A percentile compares a stretch with the other conserved stretches of the same genome.
phyloP scores from a whole-genome alignment of 1,140 invertebrate genomes.

The Drosophila jambulina region DNA sequence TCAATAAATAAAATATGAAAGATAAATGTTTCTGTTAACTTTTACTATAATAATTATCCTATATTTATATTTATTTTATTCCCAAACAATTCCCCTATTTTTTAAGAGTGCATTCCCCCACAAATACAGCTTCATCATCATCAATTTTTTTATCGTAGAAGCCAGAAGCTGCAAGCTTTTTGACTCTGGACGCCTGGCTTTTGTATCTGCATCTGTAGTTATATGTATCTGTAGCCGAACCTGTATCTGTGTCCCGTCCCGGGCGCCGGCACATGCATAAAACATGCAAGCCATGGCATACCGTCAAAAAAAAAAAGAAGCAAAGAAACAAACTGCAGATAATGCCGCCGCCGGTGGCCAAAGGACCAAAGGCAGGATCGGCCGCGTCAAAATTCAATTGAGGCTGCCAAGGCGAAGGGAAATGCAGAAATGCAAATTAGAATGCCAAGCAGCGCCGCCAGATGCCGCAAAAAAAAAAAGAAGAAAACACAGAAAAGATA shows the following conservation, averaged over 20 bases:
- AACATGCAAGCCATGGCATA: conserved; percentile 51
- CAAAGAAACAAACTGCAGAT: conserved; percentile 21
- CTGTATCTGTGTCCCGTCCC: conserved; percentile 33
- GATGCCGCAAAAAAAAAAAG: conserved; percentile 5
- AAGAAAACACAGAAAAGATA: conserved; percentile 10
- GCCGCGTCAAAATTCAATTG: conserved; percentile 80
- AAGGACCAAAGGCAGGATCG: conserved; percentile 41
- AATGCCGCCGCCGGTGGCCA: conserved; percentile 46
- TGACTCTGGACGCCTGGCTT: conserved; percentile 19
- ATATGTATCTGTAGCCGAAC: conserved; percentile 23
- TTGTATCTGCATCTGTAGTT: conserved; percentile 21
- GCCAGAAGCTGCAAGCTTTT: conserved; percentile 12
- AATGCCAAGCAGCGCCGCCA: conserved; percentile 41
- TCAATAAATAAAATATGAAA: neutral
- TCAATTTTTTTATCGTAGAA: conserved; percentile 51
- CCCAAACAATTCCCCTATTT: fast-evolving
- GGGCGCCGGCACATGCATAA: conserved; percentile 63
- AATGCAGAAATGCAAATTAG: conserved; percentile 72
- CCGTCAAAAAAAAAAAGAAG: conserved; percentile 28
- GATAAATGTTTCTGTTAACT: neutral
- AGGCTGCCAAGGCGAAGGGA: conserved; percentile 41
- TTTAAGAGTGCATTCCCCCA: neutral
- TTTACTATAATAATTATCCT: neutral
- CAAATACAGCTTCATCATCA: conserved; percentile 63
- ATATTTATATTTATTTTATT: neutral